phyloP scores from a whole-genome alignment of 1,140 invertebrate species.

The Melitaea cinxia region DNA sequence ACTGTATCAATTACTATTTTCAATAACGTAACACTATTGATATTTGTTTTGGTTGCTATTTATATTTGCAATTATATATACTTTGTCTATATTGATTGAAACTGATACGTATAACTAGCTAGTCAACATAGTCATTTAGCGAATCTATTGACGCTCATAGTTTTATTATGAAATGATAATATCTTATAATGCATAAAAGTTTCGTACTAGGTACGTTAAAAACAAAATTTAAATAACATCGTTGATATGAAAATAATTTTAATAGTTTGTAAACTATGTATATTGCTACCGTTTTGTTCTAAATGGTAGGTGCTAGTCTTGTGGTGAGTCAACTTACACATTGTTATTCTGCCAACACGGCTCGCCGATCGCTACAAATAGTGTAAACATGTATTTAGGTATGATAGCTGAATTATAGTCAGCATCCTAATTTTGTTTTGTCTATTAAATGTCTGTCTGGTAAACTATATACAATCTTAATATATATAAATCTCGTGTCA shows the following conservation, averaged over 20 bases:
- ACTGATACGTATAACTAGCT: not conserved
- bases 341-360: slow-evolving; percentile 8
- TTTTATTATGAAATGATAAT: no score
- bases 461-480: not conserved
- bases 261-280: no score
- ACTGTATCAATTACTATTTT: no score
- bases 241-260: no score
- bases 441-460: not conserved
- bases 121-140: not conserved
- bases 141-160: not conserved
- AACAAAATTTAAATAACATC: no score
- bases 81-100: not conserved
- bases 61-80: not conserved
- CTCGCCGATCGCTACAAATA: not conserved
- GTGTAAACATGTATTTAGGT: not conserved
- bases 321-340: not conserved
- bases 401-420: not conserved
- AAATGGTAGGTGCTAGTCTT: not conserved
- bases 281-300: not conserved
- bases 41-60: no score
- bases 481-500: not conserved
- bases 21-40: no score
- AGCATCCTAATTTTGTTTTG: slow-evolving; percentile 1
- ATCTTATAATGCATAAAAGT: no score
- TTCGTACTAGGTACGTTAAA: no score